Percentiles rank a stretch among this genome's conserved stretches.
Conservation (phyloP, 2,888 invertebrate genomes). For the Rotaria magnacalcarata region DNA sequence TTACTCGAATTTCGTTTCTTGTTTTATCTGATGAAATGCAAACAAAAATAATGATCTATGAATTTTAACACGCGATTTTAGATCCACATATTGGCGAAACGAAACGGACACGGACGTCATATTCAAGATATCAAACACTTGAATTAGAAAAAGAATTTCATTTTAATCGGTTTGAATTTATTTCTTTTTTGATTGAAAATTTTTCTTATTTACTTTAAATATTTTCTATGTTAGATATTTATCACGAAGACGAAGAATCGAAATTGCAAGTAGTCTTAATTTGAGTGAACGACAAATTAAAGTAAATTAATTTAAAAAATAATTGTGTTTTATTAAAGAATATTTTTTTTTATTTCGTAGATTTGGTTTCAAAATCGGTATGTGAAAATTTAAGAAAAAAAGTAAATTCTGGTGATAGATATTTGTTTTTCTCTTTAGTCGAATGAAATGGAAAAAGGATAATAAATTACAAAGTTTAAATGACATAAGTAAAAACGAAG, state of each 20-base stretch:
- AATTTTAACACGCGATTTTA: slow-evolving; percentile 24
- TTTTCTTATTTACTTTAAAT: background rate
- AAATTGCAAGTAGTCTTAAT: slow-evolving; percentile 90
- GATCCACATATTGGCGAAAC: slow-evolving; percentile 42
- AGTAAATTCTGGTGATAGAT: too few species aligned
- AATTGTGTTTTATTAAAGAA: background rate
- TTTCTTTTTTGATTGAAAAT: background rate
- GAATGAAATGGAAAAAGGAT: slow-evolving; percentile 47
- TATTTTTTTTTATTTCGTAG: background rate
- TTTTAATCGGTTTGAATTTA: slow-evolving; percentile 40
- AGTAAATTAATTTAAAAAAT: slow-evolving; percentile 9
- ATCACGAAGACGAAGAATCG: slow-evolving; percentile 88
- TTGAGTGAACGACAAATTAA: slow-evolving; percentile 84
- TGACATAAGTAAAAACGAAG: slow-evolving; percentile 41
- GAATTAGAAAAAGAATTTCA: slow-evolving; percentile 47
- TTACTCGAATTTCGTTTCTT: background rate
- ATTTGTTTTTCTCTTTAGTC: background rate
- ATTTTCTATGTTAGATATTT: slow-evolving; percentile 68
- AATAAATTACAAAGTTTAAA: slow-evolving; percentile 45
- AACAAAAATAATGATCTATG: slow-evolving; percentile 6
- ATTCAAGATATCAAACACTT: slow-evolving; percentile 46
- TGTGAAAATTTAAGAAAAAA: background rate
- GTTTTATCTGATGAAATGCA: background rate
- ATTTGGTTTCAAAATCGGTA: slow-evolving; percentile 46
- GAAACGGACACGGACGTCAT: slow-evolving; percentile 45